Conservation (phyloP, 2,888 invertebrate species). For the Drosophila rellima region DNA sequence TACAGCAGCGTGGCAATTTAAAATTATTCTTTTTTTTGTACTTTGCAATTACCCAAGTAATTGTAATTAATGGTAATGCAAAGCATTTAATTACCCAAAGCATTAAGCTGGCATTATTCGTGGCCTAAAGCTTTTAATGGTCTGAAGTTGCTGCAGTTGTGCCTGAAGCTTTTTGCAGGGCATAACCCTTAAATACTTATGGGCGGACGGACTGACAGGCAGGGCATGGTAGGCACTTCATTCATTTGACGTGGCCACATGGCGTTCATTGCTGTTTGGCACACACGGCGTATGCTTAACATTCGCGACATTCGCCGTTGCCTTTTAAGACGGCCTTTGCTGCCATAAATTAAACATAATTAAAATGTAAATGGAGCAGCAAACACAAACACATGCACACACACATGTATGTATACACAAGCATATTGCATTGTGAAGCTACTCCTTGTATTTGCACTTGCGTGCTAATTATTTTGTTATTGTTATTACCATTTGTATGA, state of each 20-base stretch:
- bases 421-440: conserved; percentile 3
- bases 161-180: conserved; percentile 22
- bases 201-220: not conserved
- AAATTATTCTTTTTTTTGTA: not conserved
- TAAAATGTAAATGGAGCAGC: conserved; percentile 68
- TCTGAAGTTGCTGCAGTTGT: conserved; percentile 36
- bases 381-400: conserved; percentile 21
- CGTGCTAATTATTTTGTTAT: conserved; percentile 34
- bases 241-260: conserved; percentile 27
- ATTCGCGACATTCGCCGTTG: conserved; percentile 36
- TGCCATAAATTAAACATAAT: conserved; percentile 71
- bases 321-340: conserved; percentile 48
- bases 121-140: conserved; percentile 12
- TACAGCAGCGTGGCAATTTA: not conserved
- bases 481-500: conserved; percentile 19
- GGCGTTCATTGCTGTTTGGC: conserved; percentile 11
- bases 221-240: conserved; percentile 2
- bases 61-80: conserved; percentile 31
- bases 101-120: conserved; percentile 11
- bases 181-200: conserved; percentile 28
- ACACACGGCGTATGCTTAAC: conserved; percentile 55
- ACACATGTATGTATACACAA: not conserved
- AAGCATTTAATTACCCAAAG: conserved; percentile 35
- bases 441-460: conserved; percentile 11
- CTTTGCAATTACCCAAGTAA: conserved; percentile 21